A percentile compares a stretch with the other conserved stretches of the same genome.
These are phyloP conservation scores for Oppia nitens DNA, from an alignment of 1,140 invertebrate genomes.

Conservation along the genomic window DNA sequence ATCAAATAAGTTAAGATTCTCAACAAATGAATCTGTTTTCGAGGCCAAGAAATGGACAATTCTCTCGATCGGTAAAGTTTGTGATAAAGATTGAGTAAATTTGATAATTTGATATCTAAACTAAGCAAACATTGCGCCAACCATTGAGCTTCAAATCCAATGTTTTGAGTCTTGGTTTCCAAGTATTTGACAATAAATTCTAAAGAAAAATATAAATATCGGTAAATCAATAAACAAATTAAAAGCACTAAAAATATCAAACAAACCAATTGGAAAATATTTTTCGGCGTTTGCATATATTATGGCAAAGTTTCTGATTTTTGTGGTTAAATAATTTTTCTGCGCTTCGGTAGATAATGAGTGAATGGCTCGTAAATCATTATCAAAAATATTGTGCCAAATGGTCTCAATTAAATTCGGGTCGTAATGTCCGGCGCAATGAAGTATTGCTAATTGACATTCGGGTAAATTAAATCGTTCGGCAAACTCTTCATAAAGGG, in stretches of 20 bases:
- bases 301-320: conserved; percentile 31
- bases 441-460: conserved; percentile 37
- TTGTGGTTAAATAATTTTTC: conserved; percentile 29
- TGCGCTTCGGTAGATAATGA: conserved; percentile 14
- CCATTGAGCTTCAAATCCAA: conserved; percentile 28
- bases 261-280: conserved; percentile 37
- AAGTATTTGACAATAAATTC: conserved; percentile 33
- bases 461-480: conserved; percentile 35
- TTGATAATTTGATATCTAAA: conserved; percentile 29
- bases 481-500: conserved; percentile 47
- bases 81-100: conserved; percentile 34
- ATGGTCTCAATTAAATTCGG: conserved; percentile 34
- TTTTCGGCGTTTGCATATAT: conserved; percentile 32
- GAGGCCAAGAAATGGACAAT: conserved; percentile 25
- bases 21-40: conserved; percentile 28
- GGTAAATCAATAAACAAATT: neutral
- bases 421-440: conserved; percentile 36
- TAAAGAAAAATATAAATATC: conserved; percentile 21
- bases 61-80: conserved; percentile 31
- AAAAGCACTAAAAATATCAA: neutral
- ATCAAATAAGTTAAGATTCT: conserved; percentile 26
- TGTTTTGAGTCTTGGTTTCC: conserved; percentile 26
- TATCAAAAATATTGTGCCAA: conserved; percentile 37
- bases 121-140: conserved; percentile 29
- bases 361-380: conserved; percentile 20